These are phyloP conservation scores for Calcarius lapponicus DNA, from an alignment of 2,797 vertebrate species.

Conservation along the genomic window DNA sequence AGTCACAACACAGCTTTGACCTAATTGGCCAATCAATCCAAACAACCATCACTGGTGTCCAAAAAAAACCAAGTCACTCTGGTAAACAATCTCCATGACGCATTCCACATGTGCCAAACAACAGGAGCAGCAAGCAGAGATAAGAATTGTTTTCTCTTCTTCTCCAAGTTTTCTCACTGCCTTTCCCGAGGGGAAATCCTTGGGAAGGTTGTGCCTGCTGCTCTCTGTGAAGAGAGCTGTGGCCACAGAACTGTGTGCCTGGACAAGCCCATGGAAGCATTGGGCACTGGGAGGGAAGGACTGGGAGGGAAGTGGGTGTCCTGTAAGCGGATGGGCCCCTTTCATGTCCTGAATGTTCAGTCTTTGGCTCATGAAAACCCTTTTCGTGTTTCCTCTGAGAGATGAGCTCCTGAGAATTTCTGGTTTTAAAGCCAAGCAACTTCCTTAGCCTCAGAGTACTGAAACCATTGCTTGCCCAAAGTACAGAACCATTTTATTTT, in stretches of 20 bases:
- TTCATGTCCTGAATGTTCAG: neutral
- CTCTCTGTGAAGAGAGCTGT: neutral
- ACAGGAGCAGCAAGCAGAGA: neutral
- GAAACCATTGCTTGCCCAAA: neutral
- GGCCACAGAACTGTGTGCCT: neutral
- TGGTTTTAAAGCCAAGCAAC: neutral
- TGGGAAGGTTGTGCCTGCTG: neutral
- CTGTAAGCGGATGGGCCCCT: fast-evolving
- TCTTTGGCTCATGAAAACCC: neutral
- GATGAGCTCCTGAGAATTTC: neutral
- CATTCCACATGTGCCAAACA: neutral
- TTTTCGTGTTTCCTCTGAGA: neutral
- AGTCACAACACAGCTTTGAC: neutral
- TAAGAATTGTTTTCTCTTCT: neutral
- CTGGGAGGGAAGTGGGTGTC: neutral
- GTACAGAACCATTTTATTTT: neutral
- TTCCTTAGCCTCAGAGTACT: neutral
- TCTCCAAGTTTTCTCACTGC: neutral
- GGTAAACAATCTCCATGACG: neutral
- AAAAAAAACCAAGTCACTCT: neutral
- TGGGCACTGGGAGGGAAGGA: neutral
- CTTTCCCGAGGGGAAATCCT: neutral
- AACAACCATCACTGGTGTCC: neutral
- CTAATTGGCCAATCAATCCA: too few species aligned
- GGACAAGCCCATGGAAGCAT: neutral